Evolutionary conservation across 2,113 vertebrate species (phyloP), one percentile per base, ranked within the genome.

Genomic region (Danionella cerebrum): DNA sequence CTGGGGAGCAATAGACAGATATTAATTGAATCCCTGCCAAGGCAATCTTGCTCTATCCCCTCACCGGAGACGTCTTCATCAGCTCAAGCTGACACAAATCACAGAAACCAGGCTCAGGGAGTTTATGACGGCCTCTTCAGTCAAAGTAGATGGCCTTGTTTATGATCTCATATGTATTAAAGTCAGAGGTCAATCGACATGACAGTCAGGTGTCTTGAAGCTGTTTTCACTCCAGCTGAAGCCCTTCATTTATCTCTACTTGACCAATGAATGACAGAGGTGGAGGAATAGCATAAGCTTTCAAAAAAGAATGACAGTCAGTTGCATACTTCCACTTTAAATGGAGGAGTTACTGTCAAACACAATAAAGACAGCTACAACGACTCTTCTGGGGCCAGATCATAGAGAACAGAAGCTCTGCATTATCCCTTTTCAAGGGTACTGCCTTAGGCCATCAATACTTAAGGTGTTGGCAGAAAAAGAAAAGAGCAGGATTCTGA

Each of bases 341-440:
- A 67, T 24, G 67, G 65, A 50, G 55, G 54, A 67, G 39, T 73
- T 65, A 52, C 38, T 70, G 59, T 65, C 67, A 70, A 24, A 18
- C 22, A 33, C 27, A 33, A 59, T 59, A 29, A 54, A 62, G 47
- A 45, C 42, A 64, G 33, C 39, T 57, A 58, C 39, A 6, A 36
- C 10, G 22, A 36, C 55, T 31, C 50, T 42, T 54, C 24, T 72
- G 25, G 25, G 60, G 36, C 19, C 66, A 78, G 76, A 78, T 51
- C 51, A 53, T 44, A 62, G 39, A 69, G 70, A 67, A 52, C 67
- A 63, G 70, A 70, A 67, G 68, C 47, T 42, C 24, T 6, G 16
- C 39, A 83, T 84, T 86, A 84, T 83, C 84, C 84, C 86, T 86
- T 78, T 82, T 72, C 85, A 86, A 83, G 83, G 81, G 78, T 81